A percentile compares a stretch with the other conserved stretches of the same genome.
phyloP scores from a whole-genome alignment of 2,888 invertebrate species.

The Cephonodes hylas region DNA sequence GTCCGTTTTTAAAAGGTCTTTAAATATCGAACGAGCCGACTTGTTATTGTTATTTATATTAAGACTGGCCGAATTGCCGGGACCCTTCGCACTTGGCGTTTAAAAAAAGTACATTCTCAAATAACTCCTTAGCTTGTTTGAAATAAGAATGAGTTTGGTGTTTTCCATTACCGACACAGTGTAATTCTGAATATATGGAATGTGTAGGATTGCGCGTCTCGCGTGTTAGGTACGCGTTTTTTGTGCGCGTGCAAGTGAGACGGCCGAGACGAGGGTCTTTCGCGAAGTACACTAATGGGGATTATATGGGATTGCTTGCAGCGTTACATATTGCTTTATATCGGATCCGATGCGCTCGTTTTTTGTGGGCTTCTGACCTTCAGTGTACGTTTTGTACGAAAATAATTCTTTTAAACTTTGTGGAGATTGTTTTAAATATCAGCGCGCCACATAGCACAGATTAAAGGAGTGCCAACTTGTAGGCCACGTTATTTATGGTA shows the following conservation, averaged over 20 bases:
- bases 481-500: constrained; percentile 2
- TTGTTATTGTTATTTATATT: constrained; percentile 78
- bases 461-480: neutral
- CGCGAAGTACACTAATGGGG: constrained; percentile 75
- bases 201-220: constrained; percentile 71
- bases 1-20: constrained; percentile 68
- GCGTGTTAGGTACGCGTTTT: constrained; percentile 73
- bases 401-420: constrained; percentile 1
- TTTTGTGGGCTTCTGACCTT: constrained; percentile 31
- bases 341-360: constrained; percentile 41
- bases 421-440: constrained; percentile 2
- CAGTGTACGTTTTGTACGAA: constrained; percentile 14
- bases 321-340: constrained; percentile 45
- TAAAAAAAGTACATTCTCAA: constrained; percentile 31
- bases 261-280: constrained; percentile 51
- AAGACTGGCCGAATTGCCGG: constrained; percentile 67
- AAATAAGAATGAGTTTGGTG: constrained; percentile 24
- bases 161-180: constrained; percentile 26
- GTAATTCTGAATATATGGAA: constrained; percentile 67
- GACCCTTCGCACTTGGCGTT: constrained; percentile 70
- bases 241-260: constrained; percentile 70
- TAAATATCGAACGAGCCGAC: constrained; percentile 55
- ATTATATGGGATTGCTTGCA: constrained; percentile 65
- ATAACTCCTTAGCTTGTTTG: neutral
- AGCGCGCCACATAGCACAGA: neutral